Base-by-base conservation (phyloP, 53 echinoderm and acorn worm species). In the Stichopus horrens region DNA sequence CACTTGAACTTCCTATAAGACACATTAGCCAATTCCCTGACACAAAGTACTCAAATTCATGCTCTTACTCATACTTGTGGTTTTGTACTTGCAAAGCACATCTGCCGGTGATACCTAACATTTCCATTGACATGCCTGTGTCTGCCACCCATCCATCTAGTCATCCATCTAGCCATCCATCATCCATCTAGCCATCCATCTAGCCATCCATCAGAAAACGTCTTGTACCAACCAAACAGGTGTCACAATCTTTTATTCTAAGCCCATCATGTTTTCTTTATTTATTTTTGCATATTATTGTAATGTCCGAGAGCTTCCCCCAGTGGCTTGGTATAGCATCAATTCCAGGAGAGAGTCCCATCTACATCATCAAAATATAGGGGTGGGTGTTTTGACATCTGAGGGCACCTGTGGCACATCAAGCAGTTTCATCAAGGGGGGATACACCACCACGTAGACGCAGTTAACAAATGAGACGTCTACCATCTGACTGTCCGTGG, bases 311-410 rank as follows among this genome's bases (percentile, higher is more conserved):
- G 23, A 66, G 21, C 67, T 85, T 85, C 65, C 85, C 85, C 85
- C 60, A 85, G 60, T 85, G 85, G 85, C 85, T 67, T 85, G 85
- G 85, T 85, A 85, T 63, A 85, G 60, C 85, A 65, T 85, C 85
- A 85, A 85, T 22, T 85, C 85, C 85, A 81, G 58, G 56, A 55
- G 81, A 52, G 81, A 81, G 81, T 81, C 81, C 81, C 81, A 81
- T 81, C 81, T 81, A 56, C 81, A 56, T 81, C 81, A 81, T 56
- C 53, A 81, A 51, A 56, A 21, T 37, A 37, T 37, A 37, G 37
- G 37, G 81, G 81, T 55, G 58, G 56, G 81, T 81, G 71, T 71
- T 57, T 58, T n/a, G 81, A 81, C 81, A 81, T 81, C 81, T 81
- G 57, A 56, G 58, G 81, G 81, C 81, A 81, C 81, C 81, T 81